Conservation (phyloP, 1,140 invertebrate species). For the Cephus cinctus region DNA sequence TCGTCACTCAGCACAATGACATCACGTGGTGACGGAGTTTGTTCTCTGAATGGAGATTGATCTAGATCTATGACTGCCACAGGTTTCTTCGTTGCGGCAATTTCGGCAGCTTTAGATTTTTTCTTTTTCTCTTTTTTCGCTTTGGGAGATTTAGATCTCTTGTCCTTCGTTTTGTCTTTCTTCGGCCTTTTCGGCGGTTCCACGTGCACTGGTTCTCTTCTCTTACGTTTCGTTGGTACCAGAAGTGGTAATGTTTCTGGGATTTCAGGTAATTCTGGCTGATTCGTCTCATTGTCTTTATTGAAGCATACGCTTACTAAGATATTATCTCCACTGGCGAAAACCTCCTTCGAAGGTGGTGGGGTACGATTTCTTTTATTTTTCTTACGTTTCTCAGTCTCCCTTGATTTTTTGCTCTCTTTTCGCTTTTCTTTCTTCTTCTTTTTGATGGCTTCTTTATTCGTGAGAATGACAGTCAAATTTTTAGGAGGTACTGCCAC, state of each 20-base stretch:
- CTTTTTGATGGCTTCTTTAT: constrained; percentile 59
- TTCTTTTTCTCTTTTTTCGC: constrained; percentile 55
- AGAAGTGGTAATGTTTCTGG: constrained; percentile 53
- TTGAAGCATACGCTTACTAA: constrained; percentile 89
- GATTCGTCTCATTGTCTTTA: constrained; percentile 62
- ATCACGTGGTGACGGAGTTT: constrained; percentile 75
- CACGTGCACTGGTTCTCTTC: constrained; percentile 35
- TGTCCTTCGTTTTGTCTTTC: constrained; percentile 52
- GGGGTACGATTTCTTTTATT: constrained; percentile 58
- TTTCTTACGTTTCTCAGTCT: constrained; percentile 56
- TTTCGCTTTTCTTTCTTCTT: constrained; percentile 61
- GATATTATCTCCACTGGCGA: constrained; percentile 88
- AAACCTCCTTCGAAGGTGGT: constrained; percentile 82
- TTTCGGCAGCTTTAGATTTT: constrained; percentile 56
- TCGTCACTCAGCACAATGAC: constrained; percentile 81
- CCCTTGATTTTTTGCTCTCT: constrained; percentile 50
- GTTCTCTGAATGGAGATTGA: constrained; percentile 77
- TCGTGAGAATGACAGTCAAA: constrained; percentile 58
- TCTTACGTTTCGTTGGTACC: constrained; percentile 42
- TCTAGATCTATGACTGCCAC: constrained; percentile 84
- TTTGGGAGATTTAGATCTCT: constrained; percentile 55
- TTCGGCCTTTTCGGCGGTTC: constrained; percentile 49
- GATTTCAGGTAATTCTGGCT: constrained; percentile 27
- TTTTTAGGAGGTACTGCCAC: constrained; percentile 49
- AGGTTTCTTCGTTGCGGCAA: constrained; percentile 62